These are phyloP conservation scores for Spicauda simplicius DNA, from an alignment of 2,888 invertebrate genomes.

Conservation along the genomic window DNA sequence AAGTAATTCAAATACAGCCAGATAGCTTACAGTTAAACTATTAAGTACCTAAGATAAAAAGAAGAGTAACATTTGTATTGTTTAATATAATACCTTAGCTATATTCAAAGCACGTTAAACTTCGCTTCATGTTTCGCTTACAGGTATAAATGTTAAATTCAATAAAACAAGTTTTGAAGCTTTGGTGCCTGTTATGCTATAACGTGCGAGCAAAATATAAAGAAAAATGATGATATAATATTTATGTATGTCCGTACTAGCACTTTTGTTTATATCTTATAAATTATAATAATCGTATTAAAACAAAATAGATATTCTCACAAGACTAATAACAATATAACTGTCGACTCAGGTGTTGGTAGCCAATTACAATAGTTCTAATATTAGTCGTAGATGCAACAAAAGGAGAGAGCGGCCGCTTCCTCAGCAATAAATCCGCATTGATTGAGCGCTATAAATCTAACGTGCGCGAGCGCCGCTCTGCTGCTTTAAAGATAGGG, in stretches of 20 bases:
- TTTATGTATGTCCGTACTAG: no score
- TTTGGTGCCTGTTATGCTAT: no score
- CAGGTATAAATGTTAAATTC: no score
- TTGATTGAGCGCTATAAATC: slow-evolving; percentile 84
- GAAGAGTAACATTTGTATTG: no score
- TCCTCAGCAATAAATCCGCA: slow-evolving; percentile 83
- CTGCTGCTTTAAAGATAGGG: slow-evolving; percentile 60
- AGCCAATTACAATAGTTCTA: slow-evolving; percentile 74
- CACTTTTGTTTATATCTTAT: not conserved
- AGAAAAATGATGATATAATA: no score
- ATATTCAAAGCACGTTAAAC: no score
- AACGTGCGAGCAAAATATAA: no score
- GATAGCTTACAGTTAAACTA: no score
- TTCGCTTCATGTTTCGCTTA: no score
- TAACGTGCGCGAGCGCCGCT: slow-evolving; percentile 68
- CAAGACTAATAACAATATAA: slow-evolving; percentile 9
- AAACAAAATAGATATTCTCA: not conserved
- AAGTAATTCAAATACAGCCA: not conserved
- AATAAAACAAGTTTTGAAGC: no score
- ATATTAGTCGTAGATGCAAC: slow-evolving; percentile 63
- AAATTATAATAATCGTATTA: not conserved
- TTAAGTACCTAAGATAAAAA: no score
- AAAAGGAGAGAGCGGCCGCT: slow-evolving; percentile 70
- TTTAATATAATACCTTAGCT: no score
- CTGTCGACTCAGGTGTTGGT: slow-evolving; percentile 43